Percentiles rank a stretch among this genome's conserved stretches.
These are phyloP conservation scores for Poecile atricapillus DNA, from an alignment of 2,113 vertebrate species.

Conservation along the genomic window DNA sequence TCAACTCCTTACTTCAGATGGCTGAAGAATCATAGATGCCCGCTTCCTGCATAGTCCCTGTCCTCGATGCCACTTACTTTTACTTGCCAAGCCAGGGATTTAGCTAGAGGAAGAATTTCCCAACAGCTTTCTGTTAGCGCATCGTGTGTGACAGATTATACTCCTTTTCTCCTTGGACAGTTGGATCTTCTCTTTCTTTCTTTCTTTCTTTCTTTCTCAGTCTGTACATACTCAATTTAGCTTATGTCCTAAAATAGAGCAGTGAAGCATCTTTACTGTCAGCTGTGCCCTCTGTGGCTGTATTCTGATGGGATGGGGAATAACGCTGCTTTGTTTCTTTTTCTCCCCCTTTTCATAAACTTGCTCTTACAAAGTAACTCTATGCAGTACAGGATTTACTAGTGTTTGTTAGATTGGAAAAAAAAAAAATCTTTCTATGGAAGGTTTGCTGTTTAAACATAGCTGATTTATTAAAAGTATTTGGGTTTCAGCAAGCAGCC, in stretches of 20 bases:
- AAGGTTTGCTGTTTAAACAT: neutral
- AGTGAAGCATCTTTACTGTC: slow-evolving; percentile 25
- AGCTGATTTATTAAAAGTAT: neutral
- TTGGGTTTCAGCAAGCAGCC: neutral
- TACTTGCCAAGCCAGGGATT: slow-evolving; percentile 67
- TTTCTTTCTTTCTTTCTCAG: neutral
- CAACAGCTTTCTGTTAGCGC: slow-evolving; percentile 32
- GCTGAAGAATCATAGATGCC: slow-evolving; percentile 86
- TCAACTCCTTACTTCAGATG: slow-evolving; percentile 97
- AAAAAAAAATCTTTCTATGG: neutral
- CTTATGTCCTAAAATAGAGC: neutral
- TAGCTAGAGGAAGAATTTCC: slow-evolving; percentile 64
- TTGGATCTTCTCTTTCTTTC: slow-evolving; percentile 6
- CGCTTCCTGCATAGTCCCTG: neutral
- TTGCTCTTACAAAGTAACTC: slow-evolving; percentile 21
- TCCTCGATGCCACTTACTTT: neutral
- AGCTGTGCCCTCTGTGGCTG: neutral
- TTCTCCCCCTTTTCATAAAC: neutral
- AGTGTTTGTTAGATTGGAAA: neutral
- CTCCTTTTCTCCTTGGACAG: neutral
- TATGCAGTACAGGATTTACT: slow-evolving; percentile 40
- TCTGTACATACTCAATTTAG: slow-evolving; percentile 9
- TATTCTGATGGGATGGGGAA: neutral
- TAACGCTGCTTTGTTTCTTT: slow-evolving; percentile 15
- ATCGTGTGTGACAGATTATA: slow-evolving; percentile 7